Percentiles rank a stretch among this genome's conserved stretches.
These are phyloP conservation scores for Danionella cerebrum DNA, from an alignment of 2,113 vertebrate species.

Conservation along the genomic window DNA sequence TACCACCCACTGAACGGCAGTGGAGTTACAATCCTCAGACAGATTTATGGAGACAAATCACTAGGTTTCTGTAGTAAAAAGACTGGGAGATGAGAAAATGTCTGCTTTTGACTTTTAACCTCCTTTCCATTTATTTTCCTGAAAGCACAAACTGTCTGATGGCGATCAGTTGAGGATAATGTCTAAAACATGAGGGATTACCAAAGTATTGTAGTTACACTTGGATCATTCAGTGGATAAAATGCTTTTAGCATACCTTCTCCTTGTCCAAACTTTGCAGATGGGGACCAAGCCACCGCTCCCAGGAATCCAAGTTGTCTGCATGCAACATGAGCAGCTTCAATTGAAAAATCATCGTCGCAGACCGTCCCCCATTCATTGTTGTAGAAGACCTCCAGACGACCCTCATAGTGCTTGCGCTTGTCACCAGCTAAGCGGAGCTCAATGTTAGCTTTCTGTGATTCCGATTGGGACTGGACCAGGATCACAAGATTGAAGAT, in stretches of 20 bases:
- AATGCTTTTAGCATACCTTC: constrained; percentile 71
- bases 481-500: constrained; percentile 22
- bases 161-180: constrained; percentile 34
- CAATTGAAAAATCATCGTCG: constrained; percentile 90
- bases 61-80: not conserved
- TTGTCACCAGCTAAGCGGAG: constrained; percentile 83
- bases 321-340: constrained; percentile 78
- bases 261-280: constrained; percentile 82
- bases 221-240: not conserved
- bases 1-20: not conserved
- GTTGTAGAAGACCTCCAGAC: constrained; percentile 79
- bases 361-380: constrained; percentile 91
- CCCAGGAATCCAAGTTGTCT: constrained; percentile 79
- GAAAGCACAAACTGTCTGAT: not conserved
- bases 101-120: constrained; percentile 30
- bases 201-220: constrained; percentile 30
- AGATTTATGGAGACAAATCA: constrained; percentile 4
- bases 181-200: constrained; percentile 44
- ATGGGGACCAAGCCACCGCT: constrained; percentile 74
- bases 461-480: constrained; percentile 46
- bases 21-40: constrained; percentile 3
- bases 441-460: constrained; percentile 60
- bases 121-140: constrained; percentile 24
- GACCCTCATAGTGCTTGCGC: constrained; percentile 83
- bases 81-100: constrained; percentile 34